Evolutionary conservation across 2,113 vertebrate genomes (phyloP), one percentile per base, ranked within the genome.

Genomic region (Larimichthys crocea): DNA sequence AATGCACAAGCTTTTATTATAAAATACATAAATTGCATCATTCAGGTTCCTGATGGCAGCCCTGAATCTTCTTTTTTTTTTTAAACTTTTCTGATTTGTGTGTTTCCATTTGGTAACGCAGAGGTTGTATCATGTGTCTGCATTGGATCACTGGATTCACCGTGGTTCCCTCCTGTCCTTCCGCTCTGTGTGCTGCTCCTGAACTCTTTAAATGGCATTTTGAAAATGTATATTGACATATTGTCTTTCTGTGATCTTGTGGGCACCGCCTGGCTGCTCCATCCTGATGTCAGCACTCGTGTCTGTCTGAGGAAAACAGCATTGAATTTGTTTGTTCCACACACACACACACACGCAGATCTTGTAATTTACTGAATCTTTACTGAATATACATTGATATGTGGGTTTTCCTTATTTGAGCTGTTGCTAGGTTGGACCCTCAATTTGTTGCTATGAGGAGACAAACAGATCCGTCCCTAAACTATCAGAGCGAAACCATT

Each of bases 191-290:
- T 68, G 26, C 26, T 56, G 29, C 50, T 76, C 56, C 62, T 74
- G 50, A 76, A 52, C 66, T 69, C 61, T 26, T 26, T 59, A 22
- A 77, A 60, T 59, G 64, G 62, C 74, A 79, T 82, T 73, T 63
- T 76, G 57, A 82, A 89, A 88, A 88, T 89, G 82, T 74, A 60
- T 74, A 89, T 88, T 79, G 78, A 79, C 84, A 71, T 76, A 78
- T 86, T 83, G 82, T 83, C 83, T 88, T 74, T 53, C 75, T 87
- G 71, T 24, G 82, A 86, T 87, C 78, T 61, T 29, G 74, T 29
- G 74, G 77, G 67, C 74, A 70, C 56, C 67, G 79, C 71, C 84
- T 82, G 76, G 76, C 69, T 86, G 72, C 82, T 86, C 81, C 81
- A 77, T 79, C 82, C 82, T 79, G 65, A 85, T 83, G 82, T 86